These are phyloP conservation scores for Etheostoma nigrum DNA, from an alignment of 2,797 vertebrate species.

Conservation along the genomic window DNA sequence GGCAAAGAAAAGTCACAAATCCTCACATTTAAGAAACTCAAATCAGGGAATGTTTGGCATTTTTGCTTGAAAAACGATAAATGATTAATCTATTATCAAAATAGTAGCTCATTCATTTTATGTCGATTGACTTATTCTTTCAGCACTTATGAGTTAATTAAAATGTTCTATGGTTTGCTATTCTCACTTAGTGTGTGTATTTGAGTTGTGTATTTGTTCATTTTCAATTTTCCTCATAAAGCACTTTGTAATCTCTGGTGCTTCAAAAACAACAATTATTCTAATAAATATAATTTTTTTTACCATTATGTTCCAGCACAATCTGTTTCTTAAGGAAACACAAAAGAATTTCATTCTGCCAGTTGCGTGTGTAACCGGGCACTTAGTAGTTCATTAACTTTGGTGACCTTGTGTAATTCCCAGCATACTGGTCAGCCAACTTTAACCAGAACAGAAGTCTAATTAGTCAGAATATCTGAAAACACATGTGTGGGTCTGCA, in stretches of 20 bases:
- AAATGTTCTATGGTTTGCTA: neutral
- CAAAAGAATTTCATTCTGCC: neutral
- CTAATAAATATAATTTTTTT: neutral
- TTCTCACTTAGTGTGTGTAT: too few species aligned
- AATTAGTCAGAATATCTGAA: slow-evolving; percentile 60
- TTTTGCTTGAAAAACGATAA: neutral
- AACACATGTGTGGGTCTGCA: slow-evolving; percentile 41
- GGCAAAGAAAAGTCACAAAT: neutral
- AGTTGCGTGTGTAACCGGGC: neutral
- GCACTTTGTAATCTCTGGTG: neutral
- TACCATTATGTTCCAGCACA: neutral
- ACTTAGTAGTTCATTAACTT: slow-evolving; percentile 20
- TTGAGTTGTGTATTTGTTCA: too few species aligned
- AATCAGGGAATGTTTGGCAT: neutral
- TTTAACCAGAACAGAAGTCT: slow-evolving; percentile 47
- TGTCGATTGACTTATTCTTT: neutral
- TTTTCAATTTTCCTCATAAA: too few species aligned
- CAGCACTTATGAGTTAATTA: neutral
- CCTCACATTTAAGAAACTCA: neutral
- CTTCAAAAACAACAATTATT: neutral
- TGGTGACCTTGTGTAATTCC: slow-evolving; percentile 31
- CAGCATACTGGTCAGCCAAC: slow-evolving; percentile 40
- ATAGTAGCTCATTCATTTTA: neutral
- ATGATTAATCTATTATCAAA: neutral
- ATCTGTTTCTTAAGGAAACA: neutral